phyloP scores from a whole-genome alignment of 2,888 invertebrate genomes.

The Chorisops tibialis region DNA sequence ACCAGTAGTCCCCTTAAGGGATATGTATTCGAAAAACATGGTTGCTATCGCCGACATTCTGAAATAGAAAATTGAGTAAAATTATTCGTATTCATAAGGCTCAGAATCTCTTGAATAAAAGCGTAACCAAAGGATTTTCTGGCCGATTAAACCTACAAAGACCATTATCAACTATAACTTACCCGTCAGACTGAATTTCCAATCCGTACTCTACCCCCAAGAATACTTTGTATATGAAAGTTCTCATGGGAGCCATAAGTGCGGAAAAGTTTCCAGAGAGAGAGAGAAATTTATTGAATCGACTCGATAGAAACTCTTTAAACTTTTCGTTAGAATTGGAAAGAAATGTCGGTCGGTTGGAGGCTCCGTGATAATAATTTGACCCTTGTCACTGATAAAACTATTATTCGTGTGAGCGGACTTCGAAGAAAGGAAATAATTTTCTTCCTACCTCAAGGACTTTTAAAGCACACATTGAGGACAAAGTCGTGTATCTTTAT shows the following conservation, averaged over 20 bases:
- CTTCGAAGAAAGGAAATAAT: constrained; percentile 2
- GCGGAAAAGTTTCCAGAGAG: constrained; percentile 20
- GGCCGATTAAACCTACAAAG: constrained; percentile 17
- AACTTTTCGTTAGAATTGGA: constrained; percentile 1
- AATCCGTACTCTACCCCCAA: not conserved
- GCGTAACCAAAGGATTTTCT: constrained; percentile 21
- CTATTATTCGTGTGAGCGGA: constrained; percentile 10
- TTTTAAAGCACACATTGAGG: not conserved
- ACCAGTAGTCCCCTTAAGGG: too few relatives aligned
- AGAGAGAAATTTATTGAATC: constrained; percentile 22
- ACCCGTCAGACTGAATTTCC: not conserved
- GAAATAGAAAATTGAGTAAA: not conserved
- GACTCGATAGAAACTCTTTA: constrained; percentile 13
- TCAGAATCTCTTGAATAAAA: constrained; percentile 5
- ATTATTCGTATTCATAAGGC: not conserved
- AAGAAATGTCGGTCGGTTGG: not conserved
- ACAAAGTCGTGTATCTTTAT: too few relatives aligned
- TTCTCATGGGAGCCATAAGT: constrained; percentile 18
- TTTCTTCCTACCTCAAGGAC: not conserved
- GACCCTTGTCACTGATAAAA: constrained; percentile 24
- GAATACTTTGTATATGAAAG: not conserved
- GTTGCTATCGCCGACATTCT: too few relatives aligned
- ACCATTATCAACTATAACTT: constrained; percentile 15
- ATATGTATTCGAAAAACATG: too few relatives aligned
- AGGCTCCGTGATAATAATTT: constrained; percentile 8